Base-by-base conservation (phyloP, 2,888 invertebrate genomes). In the Nebria brevicollis region DNA sequence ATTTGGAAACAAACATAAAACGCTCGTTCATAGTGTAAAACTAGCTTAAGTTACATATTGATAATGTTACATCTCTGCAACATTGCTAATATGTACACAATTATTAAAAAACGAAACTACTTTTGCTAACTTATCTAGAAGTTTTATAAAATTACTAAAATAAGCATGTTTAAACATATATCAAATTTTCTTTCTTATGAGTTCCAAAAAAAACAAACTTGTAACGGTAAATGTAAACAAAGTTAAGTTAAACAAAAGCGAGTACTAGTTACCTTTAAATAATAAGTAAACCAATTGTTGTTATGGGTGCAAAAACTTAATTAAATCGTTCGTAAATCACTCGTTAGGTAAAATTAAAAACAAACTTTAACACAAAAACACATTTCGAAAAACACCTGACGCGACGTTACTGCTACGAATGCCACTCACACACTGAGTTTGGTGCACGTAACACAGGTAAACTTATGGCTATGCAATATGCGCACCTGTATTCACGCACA, bases 301-400 rank as follows among this genome's bases (percentile, higher is more conserved):
- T 54, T 2, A 54, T 0, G 13, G 54, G 8, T 54, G 54, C 1
- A 43, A 43, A 54, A 8, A 54, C 54, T 34, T 34, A 54, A 54
- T 7, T 54, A 54, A 54, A 54, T 54, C 54, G 54, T 7, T 54
- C 1, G 54, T 3, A 11, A 54, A 54, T 13, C 54, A 54, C 54
- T 54, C 7, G 8, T 13, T 54, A 2, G 8, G 54, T 11, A 11
- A 20, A 54, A 54, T 11, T 54, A 54, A 54, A 11, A 54, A 26
- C 20, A 77, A 70, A 70, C 15, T 11, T 15, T 70, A 20, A 43
- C 68, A 68, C 43, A 15, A 77, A 70, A 15, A 64, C 54, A 15
- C 13, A 77, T 7, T 70, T 66, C 77, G 20, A 43, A 68, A 68
- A 11, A 73, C 77, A 77, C 77, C 34, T 26, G 54, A 54, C 13